Conservation (phyloP, 2,797 vertebrate genomes). For the Channa striata region DNA sequence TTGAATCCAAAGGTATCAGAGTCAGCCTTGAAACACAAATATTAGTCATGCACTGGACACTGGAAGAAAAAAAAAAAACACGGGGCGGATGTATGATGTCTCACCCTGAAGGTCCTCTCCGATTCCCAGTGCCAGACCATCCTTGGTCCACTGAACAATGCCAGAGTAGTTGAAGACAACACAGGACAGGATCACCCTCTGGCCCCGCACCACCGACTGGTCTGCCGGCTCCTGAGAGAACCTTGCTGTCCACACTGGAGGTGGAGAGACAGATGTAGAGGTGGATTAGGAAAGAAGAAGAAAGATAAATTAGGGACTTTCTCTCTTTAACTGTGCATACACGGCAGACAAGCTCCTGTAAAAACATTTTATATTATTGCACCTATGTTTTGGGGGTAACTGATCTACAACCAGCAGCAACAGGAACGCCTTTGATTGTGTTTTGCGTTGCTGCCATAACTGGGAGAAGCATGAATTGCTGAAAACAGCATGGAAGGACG, state of each 20-base stretch:
- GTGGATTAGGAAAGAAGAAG: neutral
- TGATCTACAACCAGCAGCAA: slow-evolving; percentile 39
- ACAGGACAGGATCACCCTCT: slow-evolving; percentile 90
- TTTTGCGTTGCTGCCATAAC: slow-evolving; percentile 45
- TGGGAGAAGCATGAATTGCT: slow-evolving; percentile 4
- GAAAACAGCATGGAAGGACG: slow-evolving; percentile 18
- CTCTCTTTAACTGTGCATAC: slow-evolving; percentile 14
- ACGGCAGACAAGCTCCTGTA: slow-evolving; percentile 2
- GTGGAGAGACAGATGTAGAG: slow-evolving; percentile 7
- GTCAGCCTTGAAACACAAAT: slow-evolving; percentile 35
- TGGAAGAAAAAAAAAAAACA: slow-evolving; percentile 36
- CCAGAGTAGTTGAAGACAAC: slow-evolving; percentile 96
- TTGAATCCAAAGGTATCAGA: slow-evolving; percentile 51
- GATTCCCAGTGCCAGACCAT: slow-evolving; percentile 94
- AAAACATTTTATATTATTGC: slow-evolving; percentile 17
- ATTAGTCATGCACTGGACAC: slow-evolving; percentile 41
- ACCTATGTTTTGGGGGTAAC: slow-evolving; percentile 53
- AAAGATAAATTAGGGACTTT: slow-evolving; percentile 42
- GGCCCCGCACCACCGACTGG: slow-evolving; percentile 94
- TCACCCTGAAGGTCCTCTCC: slow-evolving; percentile 93
- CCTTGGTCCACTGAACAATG: slow-evolving; percentile 98
- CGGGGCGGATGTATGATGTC: slow-evolving; percentile 51
- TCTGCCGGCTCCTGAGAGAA: slow-evolving; percentile 96
- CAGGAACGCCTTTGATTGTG: slow-evolving; percentile 58
- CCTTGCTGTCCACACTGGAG: slow-evolving; percentile 85